These are phyloP conservation scores for Rhinogobio ventralis DNA, from an alignment of 2,797 vertebrate genomes.

Conservation along the genomic window DNA sequence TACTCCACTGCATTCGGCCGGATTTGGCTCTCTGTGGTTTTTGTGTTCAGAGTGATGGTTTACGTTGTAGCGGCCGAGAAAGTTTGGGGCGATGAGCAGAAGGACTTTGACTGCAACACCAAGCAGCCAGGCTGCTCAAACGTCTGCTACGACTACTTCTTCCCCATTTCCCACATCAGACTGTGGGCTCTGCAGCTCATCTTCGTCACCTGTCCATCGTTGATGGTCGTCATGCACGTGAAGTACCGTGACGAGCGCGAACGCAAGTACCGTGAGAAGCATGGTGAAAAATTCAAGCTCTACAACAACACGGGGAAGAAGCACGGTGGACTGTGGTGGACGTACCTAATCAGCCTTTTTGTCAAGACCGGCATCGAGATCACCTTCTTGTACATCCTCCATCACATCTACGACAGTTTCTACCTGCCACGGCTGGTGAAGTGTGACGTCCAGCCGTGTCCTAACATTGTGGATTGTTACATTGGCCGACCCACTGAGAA, in stretches of 20 bases:
- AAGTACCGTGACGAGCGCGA: slow-evolving; percentile 93
- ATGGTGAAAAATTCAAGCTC: slow-evolving; percentile 80
- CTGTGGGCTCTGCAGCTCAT: slow-evolving; percentile 99
- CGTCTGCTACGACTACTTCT: slow-evolving; percentile 91
- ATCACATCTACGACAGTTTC: slow-evolving; percentile 91
- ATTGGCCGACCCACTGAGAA: slow-evolving; percentile 96
- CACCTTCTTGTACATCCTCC: slow-evolving; percentile 92
- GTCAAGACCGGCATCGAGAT: slow-evolving; percentile 90
- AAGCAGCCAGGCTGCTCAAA: slow-evolving; percentile 95
- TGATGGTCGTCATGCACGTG: slow-evolving; percentile 97
- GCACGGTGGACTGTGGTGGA: slow-evolving; percentile 98
- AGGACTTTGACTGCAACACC: slow-evolving; percentile 98
- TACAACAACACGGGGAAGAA: slow-evolving; percentile 91
- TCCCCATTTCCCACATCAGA: slow-evolving; percentile 97
- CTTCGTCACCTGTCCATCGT: slow-evolving; percentile 94
- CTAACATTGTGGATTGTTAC: slow-evolving; percentile 95
- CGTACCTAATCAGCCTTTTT: slow-evolving; percentile 93
- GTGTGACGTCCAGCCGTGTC: slow-evolving; percentile 86
- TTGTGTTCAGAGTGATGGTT: slow-evolving; percentile 95
- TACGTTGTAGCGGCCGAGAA: slow-evolving; percentile 95
- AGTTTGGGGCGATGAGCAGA: slow-evolving; percentile 97
- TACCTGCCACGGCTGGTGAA: slow-evolving; percentile 90
- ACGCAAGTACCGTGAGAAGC: slow-evolving; percentile 82
- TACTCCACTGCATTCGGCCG: slow-evolving; percentile 95
- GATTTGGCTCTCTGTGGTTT: slow-evolving; percentile 96